A percentile compares a stretch with the other conserved stretches of the same genome.
These are phyloP conservation scores for Alces alces DNA, from an alignment of 2,113 vertebrate genomes.

Conservation along the genomic window DNA sequence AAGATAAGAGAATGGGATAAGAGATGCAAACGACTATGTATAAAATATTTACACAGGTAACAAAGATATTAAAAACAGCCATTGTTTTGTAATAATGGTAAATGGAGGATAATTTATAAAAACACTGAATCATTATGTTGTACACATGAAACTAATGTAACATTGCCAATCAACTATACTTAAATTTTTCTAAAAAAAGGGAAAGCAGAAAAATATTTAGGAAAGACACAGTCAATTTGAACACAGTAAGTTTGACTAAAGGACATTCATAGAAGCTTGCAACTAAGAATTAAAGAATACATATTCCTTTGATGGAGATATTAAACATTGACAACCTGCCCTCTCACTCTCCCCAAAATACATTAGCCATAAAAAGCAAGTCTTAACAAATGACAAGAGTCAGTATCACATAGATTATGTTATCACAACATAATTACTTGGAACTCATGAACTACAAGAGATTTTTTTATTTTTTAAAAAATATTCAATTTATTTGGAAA, in stretches of 20 bases:
- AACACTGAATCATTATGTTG: neutral
- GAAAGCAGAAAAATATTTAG: conserved; percentile 5
- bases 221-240: neutral
- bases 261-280: neutral
- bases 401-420: neutral
- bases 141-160: neutral
- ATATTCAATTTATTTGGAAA: neutral
- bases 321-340: neutral
- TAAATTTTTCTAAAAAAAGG: neutral
- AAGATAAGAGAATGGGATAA: neutral
- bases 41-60: neutral
- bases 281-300: neutral
- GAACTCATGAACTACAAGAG: neutral
- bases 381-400: neutral
- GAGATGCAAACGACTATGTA: neutral
- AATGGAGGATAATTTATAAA: neutral
- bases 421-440: neutral
- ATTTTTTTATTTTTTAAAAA: neutral
- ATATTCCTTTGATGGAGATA: neutral
- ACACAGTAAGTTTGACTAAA: neutral
- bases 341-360: neutral
- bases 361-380: neutral
- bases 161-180: neutral
- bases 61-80: neutral
- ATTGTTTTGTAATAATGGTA: neutral